phyloP scores from a whole-genome alignment of 2,113 vertebrate genomes.

The Oncorhynchus mykiss region DNA sequence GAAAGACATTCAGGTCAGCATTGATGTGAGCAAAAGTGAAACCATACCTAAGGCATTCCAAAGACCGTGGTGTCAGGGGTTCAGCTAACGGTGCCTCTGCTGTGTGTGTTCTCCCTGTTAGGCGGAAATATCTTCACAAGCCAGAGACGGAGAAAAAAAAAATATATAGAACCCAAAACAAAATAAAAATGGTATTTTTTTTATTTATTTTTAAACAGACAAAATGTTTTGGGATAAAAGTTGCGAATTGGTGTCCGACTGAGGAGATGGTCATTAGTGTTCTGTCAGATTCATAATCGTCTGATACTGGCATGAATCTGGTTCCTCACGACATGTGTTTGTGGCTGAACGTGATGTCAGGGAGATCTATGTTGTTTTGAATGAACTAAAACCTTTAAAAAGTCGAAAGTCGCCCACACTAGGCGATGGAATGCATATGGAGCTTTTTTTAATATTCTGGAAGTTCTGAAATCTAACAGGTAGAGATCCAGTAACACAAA shows the following conservation, averaged over 20 bases:
- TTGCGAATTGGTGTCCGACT: conserved; percentile 50
- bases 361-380: neutral
- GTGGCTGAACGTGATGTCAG: neutral
- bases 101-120: conserved; percentile 81
- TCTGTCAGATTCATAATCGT: conserved; percentile 24
- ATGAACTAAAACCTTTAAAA: neutral
- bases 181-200: conserved; percentile 12
- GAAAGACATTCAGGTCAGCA: conserved; percentile 99
- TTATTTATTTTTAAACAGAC: neutral
- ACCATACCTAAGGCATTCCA: conserved; percentile 99
- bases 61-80: conserved; percentile 97
- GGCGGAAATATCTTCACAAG: conserved; percentile 74
- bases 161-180: conserved; percentile 7
- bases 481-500: neutral
- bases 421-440: neutral
- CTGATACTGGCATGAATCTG: conserved; percentile 62
- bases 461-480: neutral
- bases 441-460: neutral
- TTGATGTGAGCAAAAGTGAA: conserved; percentile 99
- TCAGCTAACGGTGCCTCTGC: conserved; percentile 87
- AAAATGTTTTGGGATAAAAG: conserved; percentile 35
- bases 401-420: neutral
- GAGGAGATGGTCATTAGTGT: conserved; percentile 34
- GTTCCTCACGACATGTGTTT: conserved; percentile 40
- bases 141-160: conserved; percentile 28